phyloP scores from a whole-genome alignment of 1,140 invertebrate genomes.

The Mactra quadrangularis region DNA sequence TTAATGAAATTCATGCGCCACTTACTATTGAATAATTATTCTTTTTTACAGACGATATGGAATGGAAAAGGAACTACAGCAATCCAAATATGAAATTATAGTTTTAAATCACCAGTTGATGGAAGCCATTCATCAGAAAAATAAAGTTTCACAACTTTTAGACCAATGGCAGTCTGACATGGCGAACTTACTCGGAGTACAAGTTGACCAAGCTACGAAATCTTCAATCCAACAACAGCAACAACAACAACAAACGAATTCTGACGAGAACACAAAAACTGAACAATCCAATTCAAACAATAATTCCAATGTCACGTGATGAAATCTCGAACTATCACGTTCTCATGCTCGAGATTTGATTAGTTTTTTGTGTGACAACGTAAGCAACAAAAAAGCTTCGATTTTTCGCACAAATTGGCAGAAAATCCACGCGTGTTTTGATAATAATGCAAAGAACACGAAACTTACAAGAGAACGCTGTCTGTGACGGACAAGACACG shows the following conservation, averaged over 20 bases:
- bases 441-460: too few species aligned
- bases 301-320: neutral
- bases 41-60: constrained; percentile 88
- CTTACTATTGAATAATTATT: too few species aligned
- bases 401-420: neutral
- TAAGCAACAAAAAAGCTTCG: neutral
- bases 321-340: neutral
- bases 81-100: constrained; percentile 94
- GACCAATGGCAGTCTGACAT: constrained; percentile 91
- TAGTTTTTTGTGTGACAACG: neutral
- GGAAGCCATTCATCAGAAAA: constrained; percentile 97
- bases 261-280: constrained; percentile 5
- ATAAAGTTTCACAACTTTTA: constrained; percentile 95
- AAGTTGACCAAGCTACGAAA: constrained; percentile 21
- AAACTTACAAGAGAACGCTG: too few species aligned
- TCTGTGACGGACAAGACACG: too few species aligned
- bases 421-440: neutral
- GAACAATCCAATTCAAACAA: neutral
- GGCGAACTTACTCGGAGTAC: constrained; percentile 44
- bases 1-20: too few species aligned
- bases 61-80: constrained; percentile 93
- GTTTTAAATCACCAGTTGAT: constrained; percentile 96
- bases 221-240: neutral
- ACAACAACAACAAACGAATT: neutral
- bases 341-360: neutral